Percentiles rank a stretch among this genome's conserved stretches.
Conservation (phyloP, 2,888 invertebrate species). For the Aspidiotus destructor region DNA sequence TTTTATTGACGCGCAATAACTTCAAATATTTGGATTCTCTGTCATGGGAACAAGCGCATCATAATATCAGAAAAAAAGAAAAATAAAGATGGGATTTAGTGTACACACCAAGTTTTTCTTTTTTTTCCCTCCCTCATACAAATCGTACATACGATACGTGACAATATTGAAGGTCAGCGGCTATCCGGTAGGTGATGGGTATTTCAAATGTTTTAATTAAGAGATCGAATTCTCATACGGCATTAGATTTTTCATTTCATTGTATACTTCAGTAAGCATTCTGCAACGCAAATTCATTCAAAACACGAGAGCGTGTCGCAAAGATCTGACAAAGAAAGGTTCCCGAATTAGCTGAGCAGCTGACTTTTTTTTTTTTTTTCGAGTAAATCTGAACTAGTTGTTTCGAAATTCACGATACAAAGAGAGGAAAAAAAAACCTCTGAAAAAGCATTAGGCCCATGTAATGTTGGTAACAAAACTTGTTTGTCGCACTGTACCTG, state of each 20-base stretch:
- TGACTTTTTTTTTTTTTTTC: not conserved
- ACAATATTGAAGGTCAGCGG: slow-evolving; percentile 1
- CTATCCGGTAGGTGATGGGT: not conserved
- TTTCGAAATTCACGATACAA: not conserved
- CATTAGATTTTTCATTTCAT: not conserved
- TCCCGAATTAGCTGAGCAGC: slow-evolving; percentile 4
- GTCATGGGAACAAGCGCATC: slow-evolving; percentile 1
- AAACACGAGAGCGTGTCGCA: not conserved
- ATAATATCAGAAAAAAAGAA: not conserved
- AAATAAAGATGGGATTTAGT: not conserved
- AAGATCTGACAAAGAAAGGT: not conserved
- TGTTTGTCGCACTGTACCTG: too few relatives aligned
- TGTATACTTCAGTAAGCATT: not conserved
- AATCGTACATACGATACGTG: not conserved
- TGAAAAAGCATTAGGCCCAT: too few relatives aligned
- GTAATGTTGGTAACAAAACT: too few relatives aligned
- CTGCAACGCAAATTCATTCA: not conserved
- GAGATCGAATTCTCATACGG: not conserved
- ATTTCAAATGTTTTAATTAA: not conserved
- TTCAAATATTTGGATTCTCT: not conserved
- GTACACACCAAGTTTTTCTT: too few relatives aligned
- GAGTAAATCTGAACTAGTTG: not conserved
- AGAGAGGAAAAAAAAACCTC: too few relatives aligned
- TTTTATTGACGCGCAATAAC: not conserved
- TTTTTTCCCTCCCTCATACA: too few relatives aligned